phyloP scores from a whole-genome alignment of 2,888 invertebrate genomes.

The Drosophila niveifrons region DNA sequence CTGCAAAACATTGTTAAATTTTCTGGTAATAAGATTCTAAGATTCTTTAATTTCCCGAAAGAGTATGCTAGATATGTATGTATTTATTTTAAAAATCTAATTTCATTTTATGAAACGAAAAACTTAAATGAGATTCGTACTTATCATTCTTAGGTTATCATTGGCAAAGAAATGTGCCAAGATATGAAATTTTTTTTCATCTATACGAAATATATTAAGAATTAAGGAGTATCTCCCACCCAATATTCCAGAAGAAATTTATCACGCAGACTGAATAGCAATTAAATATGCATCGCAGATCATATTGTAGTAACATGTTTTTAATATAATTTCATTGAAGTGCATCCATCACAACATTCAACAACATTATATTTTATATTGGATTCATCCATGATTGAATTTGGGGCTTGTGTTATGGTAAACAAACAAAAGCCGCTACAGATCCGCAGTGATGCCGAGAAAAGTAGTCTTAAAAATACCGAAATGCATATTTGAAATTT shows the following conservation, averaged over 20 bases:
- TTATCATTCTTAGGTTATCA: not conserved
- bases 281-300: constrained; percentile 2
- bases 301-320: constrained; percentile 1
- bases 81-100: too few relatives aligned
- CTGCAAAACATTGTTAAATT: too few relatives aligned
- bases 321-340: constrained; percentile 13
- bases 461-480: constrained; percentile 52
- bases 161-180: too few relatives aligned
- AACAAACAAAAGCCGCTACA: constrained; percentile 70
- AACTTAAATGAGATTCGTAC: not conserved
- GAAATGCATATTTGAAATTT: constrained; percentile 67
- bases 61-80: too few relatives aligned
- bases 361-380: constrained; percentile 26
- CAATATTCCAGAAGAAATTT: too few relatives aligned
- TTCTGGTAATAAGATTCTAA: too few relatives aligned
- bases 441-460: constrained; percentile 55
- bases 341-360: constrained; percentile 22
- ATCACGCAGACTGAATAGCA: not conserved
- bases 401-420: constrained; percentile 61
- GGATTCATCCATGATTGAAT: constrained; percentile 58
- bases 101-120: too few relatives aligned
- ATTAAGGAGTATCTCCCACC: not conserved
- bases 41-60: too few relatives aligned
- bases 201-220: not conserved
- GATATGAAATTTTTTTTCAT: not conserved